Evolutionary conservation across 2,888 invertebrate species (phyloP).

Genomic region (Harmothoe impar): DNA sequence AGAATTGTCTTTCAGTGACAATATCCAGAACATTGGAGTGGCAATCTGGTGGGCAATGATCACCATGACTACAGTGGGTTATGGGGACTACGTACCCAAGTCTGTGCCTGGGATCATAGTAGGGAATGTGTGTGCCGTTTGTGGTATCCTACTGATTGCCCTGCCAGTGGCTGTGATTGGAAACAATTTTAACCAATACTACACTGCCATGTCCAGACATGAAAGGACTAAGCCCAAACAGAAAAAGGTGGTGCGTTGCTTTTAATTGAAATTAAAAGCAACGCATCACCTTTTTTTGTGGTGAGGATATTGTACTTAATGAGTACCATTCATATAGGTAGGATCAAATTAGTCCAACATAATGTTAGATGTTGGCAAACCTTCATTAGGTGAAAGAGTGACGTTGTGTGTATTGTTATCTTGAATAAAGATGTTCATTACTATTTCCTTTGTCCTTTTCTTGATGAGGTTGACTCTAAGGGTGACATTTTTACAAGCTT

Average conservation of each 20-base stretch:
- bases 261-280: neutral
- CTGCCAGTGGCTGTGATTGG: slow-evolving; percentile 44
- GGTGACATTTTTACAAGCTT: no score
- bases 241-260: neutral
- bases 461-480: no score
- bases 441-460: no score
- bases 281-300: no score
- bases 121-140: slow-evolving; percentile 35
- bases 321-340: no score
- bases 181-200: slow-evolving; percentile 52
- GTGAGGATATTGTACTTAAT: no score
- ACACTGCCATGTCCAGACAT: slow-evolving; percentile 11
- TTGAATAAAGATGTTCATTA: no score
- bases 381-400: no score
- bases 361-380: no score
- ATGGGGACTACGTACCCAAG: slow-evolving; percentile 49
- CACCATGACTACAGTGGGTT: slow-evolving; percentile 61
- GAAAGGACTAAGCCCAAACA: neutral
- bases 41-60: slow-evolving; percentile 57
- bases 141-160: slow-evolving; percentile 47
- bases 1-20: slow-evolving; percentile 40
- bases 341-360: no score
- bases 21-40: slow-evolving; percentile 22
- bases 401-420: no score
- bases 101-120: slow-evolving; percentile 1